phyloP scores from a whole-genome alignment of 2,888 invertebrate genomes.

The Unio pictorum region DNA sequence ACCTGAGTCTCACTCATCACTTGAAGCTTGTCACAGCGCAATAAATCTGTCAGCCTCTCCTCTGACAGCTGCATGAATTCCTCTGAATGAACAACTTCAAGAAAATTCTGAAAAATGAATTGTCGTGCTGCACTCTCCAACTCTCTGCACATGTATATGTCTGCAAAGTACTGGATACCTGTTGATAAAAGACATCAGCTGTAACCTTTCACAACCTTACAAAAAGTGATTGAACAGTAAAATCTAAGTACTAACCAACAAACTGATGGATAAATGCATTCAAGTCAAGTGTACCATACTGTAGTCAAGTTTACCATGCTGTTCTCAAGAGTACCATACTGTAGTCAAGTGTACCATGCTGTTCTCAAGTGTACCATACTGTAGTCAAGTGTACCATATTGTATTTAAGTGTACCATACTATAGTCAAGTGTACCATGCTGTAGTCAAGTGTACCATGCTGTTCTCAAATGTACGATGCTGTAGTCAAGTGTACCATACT shows the following conservation, averaged over 20 bases:
- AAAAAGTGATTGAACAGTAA: slow-evolving; percentile 1
- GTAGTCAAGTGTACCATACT: too few relatives aligned
- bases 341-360: too few relatives aligned
- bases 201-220: too few relatives aligned
- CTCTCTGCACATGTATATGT: slow-evolving; percentile 67
- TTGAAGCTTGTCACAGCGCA: slow-evolving; percentile 64
- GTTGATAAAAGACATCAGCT: slow-evolving; percentile 11
- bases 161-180: slow-evolving; percentile 69
- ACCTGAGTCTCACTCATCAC: slow-evolving; percentile 64
- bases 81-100: slow-evolving; percentile 64
- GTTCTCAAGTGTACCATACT: too few relatives aligned
- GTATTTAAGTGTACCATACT: too few relatives aligned
- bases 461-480: too few relatives aligned
- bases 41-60: slow-evolving; percentile 54
- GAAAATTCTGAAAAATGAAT: slow-evolving; percentile 66
- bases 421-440: too few relatives aligned
- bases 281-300: not conserved
- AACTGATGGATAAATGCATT: not conserved
- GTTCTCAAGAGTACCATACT: too few relatives aligned
- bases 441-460: too few relatives aligned
- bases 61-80: slow-evolving; percentile 65
- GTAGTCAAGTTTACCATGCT: not conserved
- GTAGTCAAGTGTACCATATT: too few relatives aligned
- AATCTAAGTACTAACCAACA: not conserved
- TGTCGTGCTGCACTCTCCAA: slow-evolving; percentile 60